These are phyloP conservation scores for Drusus annulatus DNA, from an alignment of 1,140 invertebrate species.

Conservation along the genomic window DNA sequence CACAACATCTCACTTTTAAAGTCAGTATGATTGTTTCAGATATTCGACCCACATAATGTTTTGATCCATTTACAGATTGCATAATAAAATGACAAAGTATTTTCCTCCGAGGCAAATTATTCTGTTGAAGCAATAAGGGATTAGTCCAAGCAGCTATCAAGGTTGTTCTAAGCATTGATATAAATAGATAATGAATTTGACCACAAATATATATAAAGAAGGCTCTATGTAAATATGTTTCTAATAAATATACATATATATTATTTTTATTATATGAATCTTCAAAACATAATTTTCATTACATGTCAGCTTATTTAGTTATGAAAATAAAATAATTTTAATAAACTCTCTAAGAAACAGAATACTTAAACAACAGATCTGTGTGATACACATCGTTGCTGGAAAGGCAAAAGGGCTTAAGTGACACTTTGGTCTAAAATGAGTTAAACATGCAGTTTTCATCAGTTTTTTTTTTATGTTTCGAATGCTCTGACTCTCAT, in stretches of 20 bases:
- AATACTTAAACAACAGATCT: background rate
- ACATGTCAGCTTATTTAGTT: constrained; percentile 21
- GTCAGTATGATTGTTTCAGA: too few relatives aligned
- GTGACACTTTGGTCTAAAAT: too few relatives aligned
- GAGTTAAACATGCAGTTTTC: too few relatives aligned
- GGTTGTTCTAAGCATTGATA: constrained; percentile 22
- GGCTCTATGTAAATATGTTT: constrained; percentile 30
- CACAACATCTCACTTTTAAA: too few relatives aligned
- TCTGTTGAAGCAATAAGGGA: background rate
- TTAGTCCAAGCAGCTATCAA: constrained; percentile 8
- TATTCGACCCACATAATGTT: too few relatives aligned
- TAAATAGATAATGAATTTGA: constrained; percentile 32
- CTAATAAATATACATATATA: constrained; percentile 24
- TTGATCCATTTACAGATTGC: too few relatives aligned
- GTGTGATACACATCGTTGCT: too few relatives aligned
- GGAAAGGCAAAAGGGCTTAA: too few relatives aligned
- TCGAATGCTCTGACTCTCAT: too few relatives aligned
- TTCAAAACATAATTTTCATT: background rate
- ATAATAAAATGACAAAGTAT: too few relatives aligned
- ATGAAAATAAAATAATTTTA: background rate
- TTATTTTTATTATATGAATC: constrained; percentile 21
- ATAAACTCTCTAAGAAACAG: background rate
- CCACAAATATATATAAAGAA: constrained; percentile 25
- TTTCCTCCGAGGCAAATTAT: background rate
- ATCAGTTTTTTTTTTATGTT: too few relatives aligned